Evolutionary conservation across 2,113 vertebrate species (phyloP), one percentile per base, ranked within the genome.

Genomic region (Melanocharis versteri): DNA sequence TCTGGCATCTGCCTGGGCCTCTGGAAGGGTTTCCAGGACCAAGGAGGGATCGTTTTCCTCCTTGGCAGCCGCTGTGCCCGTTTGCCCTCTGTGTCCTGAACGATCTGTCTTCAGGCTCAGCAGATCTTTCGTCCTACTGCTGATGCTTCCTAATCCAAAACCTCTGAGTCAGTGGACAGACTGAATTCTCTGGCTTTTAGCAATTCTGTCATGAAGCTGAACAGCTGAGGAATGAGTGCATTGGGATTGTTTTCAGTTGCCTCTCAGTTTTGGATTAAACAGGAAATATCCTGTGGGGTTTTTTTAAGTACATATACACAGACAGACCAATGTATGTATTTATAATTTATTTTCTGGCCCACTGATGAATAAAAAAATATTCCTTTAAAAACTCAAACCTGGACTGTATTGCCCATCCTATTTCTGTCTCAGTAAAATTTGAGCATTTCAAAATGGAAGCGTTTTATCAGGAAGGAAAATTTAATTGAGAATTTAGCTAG

Each of bases 11-110:
- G 51, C 10, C 45, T 6, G 30, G 11, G 15, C 26, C 26, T 15
- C 23, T 22, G 18, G 3, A 33, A 45, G 16, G 12, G 4, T 3
- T 60, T 11, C 3, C 16, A 30, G 56, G 11, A 48, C 16, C 0
- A 0, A 9, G 30, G 31, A n/a, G 13, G 5, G 2, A 6, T 12
- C 27, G n/a, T 77, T 64, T 22, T 19, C 47, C 7, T 79, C 39
- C 39, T 6, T 17, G 56, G 69, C 48, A 66, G 47, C 45, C 66
- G 37, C 42, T 15, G 10, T 24, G 24, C 26, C 30, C n/a, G 19
- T 57, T 40, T 65, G 45, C 75, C 40, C 66, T 57, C 26, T 42
- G 31, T 85, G 50, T n/a, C 69, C 73, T 48, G 54, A 18, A 15
- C 9, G 6, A 28, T 30, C 47, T 62, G 40, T 11, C 20, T 4